A percentile compares a stretch with the other conserved stretches of the same genome.
phyloP scores from a whole-genome alignment of 2,113 vertebrate species.

The Esox niger region DNA sequence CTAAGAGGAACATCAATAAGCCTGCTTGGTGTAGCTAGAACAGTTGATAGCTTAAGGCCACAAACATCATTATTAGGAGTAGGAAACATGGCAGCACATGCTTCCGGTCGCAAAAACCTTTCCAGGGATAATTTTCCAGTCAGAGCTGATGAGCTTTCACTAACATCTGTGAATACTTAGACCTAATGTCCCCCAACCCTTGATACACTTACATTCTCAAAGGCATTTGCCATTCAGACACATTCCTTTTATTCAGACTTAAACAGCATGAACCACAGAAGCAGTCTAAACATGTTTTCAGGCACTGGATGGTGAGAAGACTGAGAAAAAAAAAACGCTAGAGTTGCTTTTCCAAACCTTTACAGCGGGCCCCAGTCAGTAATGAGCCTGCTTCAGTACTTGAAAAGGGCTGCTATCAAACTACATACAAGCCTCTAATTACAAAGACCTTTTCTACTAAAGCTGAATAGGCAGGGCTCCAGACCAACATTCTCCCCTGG shows the following conservation, averaged over 20 bases:
- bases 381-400: slow-evolving; percentile 45
- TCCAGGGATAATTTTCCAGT: slow-evolving; percentile 63
- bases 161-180: slow-evolving; percentile 77
- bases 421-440: not conserved
- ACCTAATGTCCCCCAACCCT: slow-evolving; percentile 57
- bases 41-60: slow-evolving; percentile 53
- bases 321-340: slow-evolving; percentile 61
- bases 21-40: slow-evolving; percentile 30
- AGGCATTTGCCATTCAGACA: slow-evolving; percentile 71
- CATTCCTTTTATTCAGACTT: slow-evolving; percentile 70
- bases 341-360: slow-evolving; percentile 57
- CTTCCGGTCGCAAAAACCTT: slow-evolving; percentile 58
- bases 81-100: slow-evolving; percentile 44
- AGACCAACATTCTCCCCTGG: no score
- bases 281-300: slow-evolving; percentile 71
- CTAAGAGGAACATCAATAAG: slow-evolving; percentile 23
- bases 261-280: slow-evolving; percentile 68
- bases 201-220: slow-evolving; percentile 58
- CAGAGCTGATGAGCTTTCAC: slow-evolving; percentile 67
- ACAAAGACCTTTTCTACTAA: not conserved
- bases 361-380: slow-evolving; percentile 45
- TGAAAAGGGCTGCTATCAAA: not conserved
- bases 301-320: slow-evolving; percentile 31
- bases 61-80: slow-evolving; percentile 57
- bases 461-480: no score